Evolutionary conservation across 2,888 invertebrate species (phyloP).

Genomic region (Diarsia dahlii): DNA sequence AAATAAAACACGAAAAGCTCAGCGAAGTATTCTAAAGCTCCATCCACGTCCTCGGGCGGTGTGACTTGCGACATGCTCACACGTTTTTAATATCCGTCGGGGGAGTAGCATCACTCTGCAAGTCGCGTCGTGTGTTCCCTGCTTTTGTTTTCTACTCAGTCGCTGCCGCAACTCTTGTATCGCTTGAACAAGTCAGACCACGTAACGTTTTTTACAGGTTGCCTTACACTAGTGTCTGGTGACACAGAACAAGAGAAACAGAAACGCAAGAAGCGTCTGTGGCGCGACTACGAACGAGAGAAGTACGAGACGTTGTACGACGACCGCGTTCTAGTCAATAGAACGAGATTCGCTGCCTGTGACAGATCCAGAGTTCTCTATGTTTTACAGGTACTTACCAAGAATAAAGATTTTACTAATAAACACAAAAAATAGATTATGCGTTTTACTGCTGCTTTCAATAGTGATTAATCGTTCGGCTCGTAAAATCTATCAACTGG

Average conservation of each 20-base stretch:
- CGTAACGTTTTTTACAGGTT: slow-evolving; percentile 67
- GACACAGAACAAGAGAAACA: slow-evolving; percentile 82
- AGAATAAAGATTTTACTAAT: no score
- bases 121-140: not conserved
- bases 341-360: slow-evolving; percentile 84
- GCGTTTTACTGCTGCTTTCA: not conserved
- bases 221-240: slow-evolving; percentile 65
- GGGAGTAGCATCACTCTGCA: not conserved
- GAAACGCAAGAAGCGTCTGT: slow-evolving; percentile 78
- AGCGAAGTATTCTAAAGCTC: not conserved
- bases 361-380: slow-evolving; percentile 83
- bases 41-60: not conserved
- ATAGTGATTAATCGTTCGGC: not conserved
- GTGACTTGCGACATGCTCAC: not conserved
- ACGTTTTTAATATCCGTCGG: not conserved
- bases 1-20: not conserved
- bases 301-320: slow-evolving; percentile 83
- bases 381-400: slow-evolving; percentile 76
- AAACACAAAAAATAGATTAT: no score
- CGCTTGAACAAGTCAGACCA: no score
- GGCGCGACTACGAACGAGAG: slow-evolving; percentile 81
- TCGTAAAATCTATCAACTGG: not conserved
- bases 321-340: slow-evolving; percentile 81
- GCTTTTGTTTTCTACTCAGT: not conserved
- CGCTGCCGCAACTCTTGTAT: not conserved